Evolutionary conservation across 2,797 vertebrate species (phyloP), one percentile per base, ranked within the genome.

Genomic region (Salarias fasciatus): DNA sequence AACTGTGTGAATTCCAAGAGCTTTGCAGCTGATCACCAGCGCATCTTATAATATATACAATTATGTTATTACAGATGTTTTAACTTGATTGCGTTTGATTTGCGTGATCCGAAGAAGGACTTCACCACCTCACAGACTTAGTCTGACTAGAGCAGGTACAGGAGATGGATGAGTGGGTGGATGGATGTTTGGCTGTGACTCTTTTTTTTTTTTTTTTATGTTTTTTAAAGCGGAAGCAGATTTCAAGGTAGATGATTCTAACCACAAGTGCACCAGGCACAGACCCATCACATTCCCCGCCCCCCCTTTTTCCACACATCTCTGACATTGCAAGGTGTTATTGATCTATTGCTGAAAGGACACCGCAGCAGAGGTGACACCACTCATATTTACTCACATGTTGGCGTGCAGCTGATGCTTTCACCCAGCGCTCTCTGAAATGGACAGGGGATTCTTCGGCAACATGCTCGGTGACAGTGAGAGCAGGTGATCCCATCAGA

Each of bases 371-470:
- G 30, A 29, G 11, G 37, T 58, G 63, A 57, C 14, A 18, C 28
- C 28, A 2, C 31, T 44, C 55, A 58, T 64, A 57, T 55, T 58
- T 46, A 79, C 77, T 8, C 45, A 37, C 11, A 72, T 46, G 4
- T 72, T 77, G 13, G 49, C 58, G 59, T 80, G 63, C 56, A 80
- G 52, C 43, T 42, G 38, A 31, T 50, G 38, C 15, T 63, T 42
- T 53, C 53, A 3, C n/a, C 30, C 12, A 5, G 13, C 50, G 28
- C 47, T 55, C 40, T 71, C 64, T 59, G 56, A 53, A 36, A 68
- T 57, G 15, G 47, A 15, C 31, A 56, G 46, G 58, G 30, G 52
- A 51, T 10, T 30, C 15, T 41, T 45, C 42, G 43, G 13, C 28
- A 53, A 75, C 57, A 52, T n/a, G 36, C 46, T 63, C 56, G 72